Evolutionary conservation across 2,797 vertebrate species (phyloP).

Genomic region (Alectoris magna): DNA sequence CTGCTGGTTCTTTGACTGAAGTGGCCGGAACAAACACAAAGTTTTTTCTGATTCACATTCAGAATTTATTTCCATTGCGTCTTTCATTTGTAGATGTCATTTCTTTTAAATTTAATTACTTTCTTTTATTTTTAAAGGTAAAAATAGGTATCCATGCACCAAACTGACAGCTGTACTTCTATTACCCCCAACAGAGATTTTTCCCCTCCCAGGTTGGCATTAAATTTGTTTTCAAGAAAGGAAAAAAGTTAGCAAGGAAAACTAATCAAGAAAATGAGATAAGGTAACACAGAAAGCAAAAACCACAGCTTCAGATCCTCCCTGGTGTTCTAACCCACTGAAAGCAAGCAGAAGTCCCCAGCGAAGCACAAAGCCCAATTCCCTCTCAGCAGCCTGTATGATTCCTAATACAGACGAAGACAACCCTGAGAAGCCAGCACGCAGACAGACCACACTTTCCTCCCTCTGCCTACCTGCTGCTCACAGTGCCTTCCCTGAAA

Average conservation of each 20-base stretch:
- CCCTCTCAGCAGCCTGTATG: background rate
- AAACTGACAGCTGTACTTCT: background rate
- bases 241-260: background rate
- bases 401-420: background rate
- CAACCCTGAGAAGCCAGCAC: background rate
- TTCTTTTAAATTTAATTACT: background rate
- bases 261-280: background rate
- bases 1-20: background rate
- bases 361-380: conserved; percentile 1
- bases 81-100: background rate
- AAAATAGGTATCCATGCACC: background rate
- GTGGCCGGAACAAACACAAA: background rate
- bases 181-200: background rate
- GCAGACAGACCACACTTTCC: background rate
- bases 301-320: background rate
- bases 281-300: background rate
- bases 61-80: background rate
- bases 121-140: background rate
- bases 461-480: background rate
- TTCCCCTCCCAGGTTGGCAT: background rate
- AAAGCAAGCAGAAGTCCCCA: background rate
- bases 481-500: background rate
- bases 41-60: background rate
- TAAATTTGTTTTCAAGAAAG: background rate
- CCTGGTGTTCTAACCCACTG: background rate